phyloP scores from a whole-genome alignment of 1,140 invertebrate species.

The Drosophila ficusphila region DNA sequence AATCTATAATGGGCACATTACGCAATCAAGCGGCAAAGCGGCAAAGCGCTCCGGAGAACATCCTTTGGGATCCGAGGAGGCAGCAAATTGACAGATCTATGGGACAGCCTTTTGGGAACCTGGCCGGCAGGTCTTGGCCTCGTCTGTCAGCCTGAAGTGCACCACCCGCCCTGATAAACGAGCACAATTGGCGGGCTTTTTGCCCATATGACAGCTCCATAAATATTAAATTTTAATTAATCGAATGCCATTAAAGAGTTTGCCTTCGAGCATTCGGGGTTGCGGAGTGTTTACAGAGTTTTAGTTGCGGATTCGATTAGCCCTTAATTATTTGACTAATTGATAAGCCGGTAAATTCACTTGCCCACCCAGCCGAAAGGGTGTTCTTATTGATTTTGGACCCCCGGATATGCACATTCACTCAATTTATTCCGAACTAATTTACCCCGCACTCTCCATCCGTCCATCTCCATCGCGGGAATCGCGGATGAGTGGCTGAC shows the following conservation, averaged over 20 bases:
- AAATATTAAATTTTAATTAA: conserved; percentile 77
- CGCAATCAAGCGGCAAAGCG: conserved; percentile 52
- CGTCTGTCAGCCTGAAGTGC: conserved; percentile 30
- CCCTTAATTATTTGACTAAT: background rate
- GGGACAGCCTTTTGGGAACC: background rate
- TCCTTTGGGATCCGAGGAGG: conserved; percentile 42
- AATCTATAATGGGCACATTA: conserved; percentile 59
- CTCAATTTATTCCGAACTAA: background rate
- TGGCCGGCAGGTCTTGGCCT: background rate
- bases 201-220: conserved; percentile 63
- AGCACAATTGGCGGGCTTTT: conserved; percentile 54
- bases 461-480: background rate
- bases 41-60: conserved; percentile 15
- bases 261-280: background rate
- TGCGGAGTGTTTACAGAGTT: background rate
- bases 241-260: conserved; percentile 52
- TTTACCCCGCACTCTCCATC: background rate
- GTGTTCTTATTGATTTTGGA: background rate
- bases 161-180: conserved; percentile 43
- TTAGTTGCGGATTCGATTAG: background rate
- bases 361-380: no score
- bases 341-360: no score
- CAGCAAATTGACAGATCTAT: conserved; percentile 55
- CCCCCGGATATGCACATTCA: background rate
- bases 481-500: background rate